These are phyloP conservation scores for Drosophila meridionalis DNA, from an alignment of 2,888 invertebrate genomes.

Conservation along the genomic window DNA sequence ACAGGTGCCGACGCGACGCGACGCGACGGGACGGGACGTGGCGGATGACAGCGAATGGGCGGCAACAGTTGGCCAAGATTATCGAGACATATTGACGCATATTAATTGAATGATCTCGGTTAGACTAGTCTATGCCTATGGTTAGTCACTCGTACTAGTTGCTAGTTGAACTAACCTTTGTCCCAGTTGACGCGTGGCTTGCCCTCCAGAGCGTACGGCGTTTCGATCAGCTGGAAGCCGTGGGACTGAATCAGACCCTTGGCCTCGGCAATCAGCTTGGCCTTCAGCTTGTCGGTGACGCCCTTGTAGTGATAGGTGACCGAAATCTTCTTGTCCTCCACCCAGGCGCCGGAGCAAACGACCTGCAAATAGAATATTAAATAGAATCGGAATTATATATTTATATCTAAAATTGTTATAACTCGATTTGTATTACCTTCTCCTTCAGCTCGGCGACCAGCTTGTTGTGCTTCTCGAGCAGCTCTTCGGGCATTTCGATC, in stretches of 20 bases:
- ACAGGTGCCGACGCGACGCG: conserved; percentile 58
- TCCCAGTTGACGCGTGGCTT: conserved; percentile 93
- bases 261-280: conserved; percentile 87
- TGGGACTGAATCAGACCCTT: conserved; percentile 88
- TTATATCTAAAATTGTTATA: too few species aligned
- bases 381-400: background rate
- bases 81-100: conserved; percentile 22
- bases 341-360: conserved; percentile 91
- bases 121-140: conserved; percentile 8
- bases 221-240: conserved; percentile 89
- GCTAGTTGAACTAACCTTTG: conserved; percentile 86
- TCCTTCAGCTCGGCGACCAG: conserved; percentile 89
- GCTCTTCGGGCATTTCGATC: conserved; percentile 90
- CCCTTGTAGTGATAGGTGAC: conserved; percentile 91
- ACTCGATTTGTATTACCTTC: conserved; percentile 84
- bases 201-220: conserved; percentile 91
- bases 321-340: conserved; percentile 91
- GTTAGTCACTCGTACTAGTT: background rate
- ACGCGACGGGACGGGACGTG: conserved; percentile 5
- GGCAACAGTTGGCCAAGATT: conserved; percentile 67
- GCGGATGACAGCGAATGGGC: conserved; percentile 57
- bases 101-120: background rate
- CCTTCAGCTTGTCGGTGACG: conserved; percentile 87
- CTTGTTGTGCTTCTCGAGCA: conserved; percentile 88
- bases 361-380: conserved; percentile 84